Conservation (phyloP, 1,140 invertebrate species). For the Diorhabda carinulata region DNA sequence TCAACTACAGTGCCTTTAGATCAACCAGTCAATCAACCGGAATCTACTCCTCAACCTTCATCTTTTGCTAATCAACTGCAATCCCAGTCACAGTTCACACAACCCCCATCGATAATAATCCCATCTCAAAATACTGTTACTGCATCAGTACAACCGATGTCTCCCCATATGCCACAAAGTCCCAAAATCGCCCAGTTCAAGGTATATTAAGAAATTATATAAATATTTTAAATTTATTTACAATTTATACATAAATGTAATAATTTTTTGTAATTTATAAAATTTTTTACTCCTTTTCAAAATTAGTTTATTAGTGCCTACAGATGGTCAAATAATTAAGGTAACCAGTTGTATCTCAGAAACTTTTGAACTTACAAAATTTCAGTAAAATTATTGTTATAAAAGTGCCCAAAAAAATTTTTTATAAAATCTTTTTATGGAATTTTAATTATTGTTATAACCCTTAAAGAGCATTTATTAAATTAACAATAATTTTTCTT, state of each 20-base stretch:
- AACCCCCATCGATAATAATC: slow-evolving; percentile 42
- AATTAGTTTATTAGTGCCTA: no score
- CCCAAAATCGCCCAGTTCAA: slow-evolving; percentile 53
- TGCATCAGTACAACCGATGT: slow-evolving; percentile 38
- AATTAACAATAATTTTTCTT: no score
- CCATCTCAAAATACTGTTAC: slow-evolving; percentile 33
- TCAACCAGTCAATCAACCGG: slow-evolving; percentile 33
- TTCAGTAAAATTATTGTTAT: no score
- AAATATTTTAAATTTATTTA: no score
- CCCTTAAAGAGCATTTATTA: no score
- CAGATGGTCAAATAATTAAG: no score
- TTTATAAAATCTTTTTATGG: no score
- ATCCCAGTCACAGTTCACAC: slow-evolving; percentile 48
- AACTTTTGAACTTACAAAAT: no score
- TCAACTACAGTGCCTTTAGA: background rate
- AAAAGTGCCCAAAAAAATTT: no score
- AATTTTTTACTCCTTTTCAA: no score
- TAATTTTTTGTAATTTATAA: background rate
- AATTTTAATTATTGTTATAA: no score
- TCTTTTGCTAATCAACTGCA: slow-evolving; percentile 49
- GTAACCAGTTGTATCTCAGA: no score
- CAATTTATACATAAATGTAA: background rate
- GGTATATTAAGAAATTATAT: slow-evolving; percentile 44
- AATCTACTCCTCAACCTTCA: slow-evolving; percentile 31
- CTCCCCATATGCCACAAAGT: slow-evolving; percentile 39